Conservation (phyloP, 2,797 vertebrate species). For the Acanthis flammea region DNA sequence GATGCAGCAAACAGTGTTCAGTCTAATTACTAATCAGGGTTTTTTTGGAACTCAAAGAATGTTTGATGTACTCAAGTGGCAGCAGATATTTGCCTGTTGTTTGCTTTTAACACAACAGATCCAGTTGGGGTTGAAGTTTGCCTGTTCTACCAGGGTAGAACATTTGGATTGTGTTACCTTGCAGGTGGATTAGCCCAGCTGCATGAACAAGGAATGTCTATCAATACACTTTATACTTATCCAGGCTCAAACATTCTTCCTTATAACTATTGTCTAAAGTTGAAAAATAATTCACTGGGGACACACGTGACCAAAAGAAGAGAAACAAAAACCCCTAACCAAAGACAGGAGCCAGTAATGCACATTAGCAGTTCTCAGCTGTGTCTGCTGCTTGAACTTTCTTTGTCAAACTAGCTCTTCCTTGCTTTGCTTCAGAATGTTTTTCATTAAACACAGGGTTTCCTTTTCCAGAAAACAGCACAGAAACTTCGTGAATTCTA, state of each 20-base stretch:
- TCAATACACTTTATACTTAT: not conserved
- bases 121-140: not conserved
- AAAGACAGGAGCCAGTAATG: not conserved
- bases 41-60: not conserved
- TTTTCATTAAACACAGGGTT: not conserved
- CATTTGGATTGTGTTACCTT: not conserved
- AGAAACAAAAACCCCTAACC: fast-evolving
- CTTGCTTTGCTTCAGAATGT: conserved; percentile 1
- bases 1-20: not conserved
- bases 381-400: not conserved
- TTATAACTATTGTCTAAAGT: not conserved
- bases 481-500: not conserved
- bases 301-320: not conserved
- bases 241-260: not conserved
- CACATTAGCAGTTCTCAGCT: not conserved
- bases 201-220: fast-evolving
- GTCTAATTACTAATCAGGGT: not conserved
- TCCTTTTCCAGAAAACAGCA: not conserved
- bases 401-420: not conserved
- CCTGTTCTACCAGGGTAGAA: not conserved
- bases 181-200: not conserved
- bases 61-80: not conserved
- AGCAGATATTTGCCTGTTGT: not conserved
- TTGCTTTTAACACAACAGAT: not conserved
- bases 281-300: not conserved